Evolutionary conservation across 2,113 vertebrate species (phyloP).

Genomic region (Ailurus styani): DNA sequence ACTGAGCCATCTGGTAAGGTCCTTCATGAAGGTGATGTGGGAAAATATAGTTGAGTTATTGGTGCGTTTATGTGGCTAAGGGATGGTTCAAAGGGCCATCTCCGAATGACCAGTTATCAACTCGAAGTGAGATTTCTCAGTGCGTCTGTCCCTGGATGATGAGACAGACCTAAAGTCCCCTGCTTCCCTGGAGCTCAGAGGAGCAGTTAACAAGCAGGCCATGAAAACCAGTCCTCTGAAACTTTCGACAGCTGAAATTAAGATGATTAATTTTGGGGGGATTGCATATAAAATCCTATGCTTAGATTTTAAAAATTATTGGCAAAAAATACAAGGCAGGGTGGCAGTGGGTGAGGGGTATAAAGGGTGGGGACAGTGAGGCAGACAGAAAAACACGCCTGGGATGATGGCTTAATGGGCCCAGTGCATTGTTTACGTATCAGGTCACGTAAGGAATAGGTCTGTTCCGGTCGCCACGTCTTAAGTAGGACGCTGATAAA

Average conservation of each 20-base stretch:
- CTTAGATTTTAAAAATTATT: neutral
- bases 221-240: neutral
- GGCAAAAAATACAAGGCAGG: neutral
- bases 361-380: no score
- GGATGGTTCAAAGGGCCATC: neutral
- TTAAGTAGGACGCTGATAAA: neutral
- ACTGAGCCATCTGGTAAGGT: neutral
- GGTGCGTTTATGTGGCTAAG: neutral
- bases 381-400: neutral
- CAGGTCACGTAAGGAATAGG: neutral
- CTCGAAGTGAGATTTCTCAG: neutral
- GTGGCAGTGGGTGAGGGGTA: neutral
- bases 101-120: neutral
- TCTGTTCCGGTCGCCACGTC: neutral
- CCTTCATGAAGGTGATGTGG: neutral
- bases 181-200: neutral
- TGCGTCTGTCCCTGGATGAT: neutral
- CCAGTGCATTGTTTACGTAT: neutral
- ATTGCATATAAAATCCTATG: neutral
- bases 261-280: neutral
- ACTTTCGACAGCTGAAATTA: constrained; percentile 22
- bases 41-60: neutral
- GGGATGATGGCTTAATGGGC: rapidly evolving
- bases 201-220: neutral
- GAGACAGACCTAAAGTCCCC: neutral